Percentiles rank a stretch among this genome's conserved stretches.
phyloP scores from a whole-genome alignment of 2,797 vertebrate species.

The Melanotaenia boesemani region DNA sequence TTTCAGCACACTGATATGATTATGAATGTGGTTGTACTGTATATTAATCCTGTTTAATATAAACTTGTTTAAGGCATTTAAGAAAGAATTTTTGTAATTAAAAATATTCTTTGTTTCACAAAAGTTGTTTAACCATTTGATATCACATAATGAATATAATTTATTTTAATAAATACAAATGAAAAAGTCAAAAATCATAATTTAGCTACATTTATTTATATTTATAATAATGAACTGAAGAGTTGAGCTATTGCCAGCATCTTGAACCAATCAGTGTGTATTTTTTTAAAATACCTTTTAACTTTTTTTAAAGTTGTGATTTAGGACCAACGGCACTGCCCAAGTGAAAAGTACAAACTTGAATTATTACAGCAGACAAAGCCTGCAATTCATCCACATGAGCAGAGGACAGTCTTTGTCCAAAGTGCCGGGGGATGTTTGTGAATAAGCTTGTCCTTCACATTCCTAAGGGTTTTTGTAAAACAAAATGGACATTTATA shows the following conservation, averaged over 20 bases:
- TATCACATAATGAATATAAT: neutral
- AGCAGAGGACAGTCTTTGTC: constrained; percentile 65
- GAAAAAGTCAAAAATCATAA: neutral
- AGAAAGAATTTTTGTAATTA: neutral
- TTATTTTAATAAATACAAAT: neutral
- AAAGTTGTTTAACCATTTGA: too few species aligned
- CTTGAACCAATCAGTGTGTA: neutral
- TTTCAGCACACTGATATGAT: neutral
- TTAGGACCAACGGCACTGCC: constrained; percentile 43
- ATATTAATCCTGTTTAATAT: neutral
- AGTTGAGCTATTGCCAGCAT: neutral
- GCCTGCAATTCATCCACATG: constrained; percentile 58
- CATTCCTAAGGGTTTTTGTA: neutral
- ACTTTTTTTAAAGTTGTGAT: constrained; percentile 14
- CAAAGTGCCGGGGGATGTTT: constrained; percentile 15
- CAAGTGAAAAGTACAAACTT: constrained; percentile 45
- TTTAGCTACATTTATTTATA: neutral
- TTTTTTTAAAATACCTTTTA: neutral
- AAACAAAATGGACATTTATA: neutral
- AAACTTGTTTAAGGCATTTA: neutral
- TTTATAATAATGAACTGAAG: neutral
- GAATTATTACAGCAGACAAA: constrained; percentile 70
- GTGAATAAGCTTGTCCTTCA: constrained; percentile 26
- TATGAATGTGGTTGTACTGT: neutral
- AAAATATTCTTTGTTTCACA: neutral